Base-by-base conservation (phyloP, 2,888 invertebrate genomes). In the Galerucella nymphaeae region DNA sequence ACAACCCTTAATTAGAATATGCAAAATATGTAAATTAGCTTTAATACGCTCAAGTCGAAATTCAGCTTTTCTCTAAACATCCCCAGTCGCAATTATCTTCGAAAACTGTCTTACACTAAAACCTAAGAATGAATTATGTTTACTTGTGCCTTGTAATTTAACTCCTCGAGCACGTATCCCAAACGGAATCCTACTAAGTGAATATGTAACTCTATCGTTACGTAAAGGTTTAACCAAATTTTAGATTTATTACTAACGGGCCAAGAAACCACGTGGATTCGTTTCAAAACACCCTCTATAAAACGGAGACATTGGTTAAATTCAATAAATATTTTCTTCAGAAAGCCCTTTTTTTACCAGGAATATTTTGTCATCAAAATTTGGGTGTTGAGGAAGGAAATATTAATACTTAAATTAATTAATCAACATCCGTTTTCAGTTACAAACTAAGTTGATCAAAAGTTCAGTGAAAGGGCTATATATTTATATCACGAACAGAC, bases 121-220 rank as follows among this genome's bases (percentile, higher is more conserved):
- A 79, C 80, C 78, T 78, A 80, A 73, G 78, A 79, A 81, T 82
- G 81, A 82, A 72, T 81, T 82, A 82, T 78, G 79, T 48, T 73
- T 70, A 66, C 72, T 74, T 77, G 75, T 78, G 76, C 79, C 77
- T 78, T 78, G 80, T 75, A 78, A 81, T 82, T 81, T 80, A 79
- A 79, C 77, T 76, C 77, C 71, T 74, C 69, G 68, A 67, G 78
- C 78, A 80, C 77, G 79, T 80, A 75, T 73, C 41, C 75, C 73
- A 77, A 79, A 78, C 78, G 74, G 76, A 80, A 78, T 80, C 57
- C 66, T 69, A 63, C 69, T 67, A 66, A 69, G 73, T 71, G 71
- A 67, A 73, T 73, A 75, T 73, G 57, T 63, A 65, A 66, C 50
- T 64, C 59, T 72, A 72, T 69, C 65, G 58, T 72, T 69, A 72